These are phyloP conservation scores for Bryconaethiops microstoma DNA, from an alignment of 2,797 vertebrate genomes.

Conservation along the genomic window DNA sequence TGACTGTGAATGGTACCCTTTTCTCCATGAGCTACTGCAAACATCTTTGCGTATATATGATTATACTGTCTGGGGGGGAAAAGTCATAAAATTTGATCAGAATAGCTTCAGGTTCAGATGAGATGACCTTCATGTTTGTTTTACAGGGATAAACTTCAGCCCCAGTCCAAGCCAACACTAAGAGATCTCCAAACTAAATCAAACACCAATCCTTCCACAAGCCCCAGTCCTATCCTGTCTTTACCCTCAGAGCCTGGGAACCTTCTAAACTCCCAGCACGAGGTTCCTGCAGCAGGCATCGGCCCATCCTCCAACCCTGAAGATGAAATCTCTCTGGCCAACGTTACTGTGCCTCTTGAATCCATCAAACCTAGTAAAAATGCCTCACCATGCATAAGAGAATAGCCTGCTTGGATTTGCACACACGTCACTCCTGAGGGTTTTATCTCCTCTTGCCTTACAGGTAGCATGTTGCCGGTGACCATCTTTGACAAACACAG, in stretches of 20 bases:
- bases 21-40: no score
- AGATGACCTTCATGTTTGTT: background rate
- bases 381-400: background rate
- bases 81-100: no score
- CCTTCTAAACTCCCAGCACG: slow-evolving; percentile 59
- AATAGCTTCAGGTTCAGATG: background rate
- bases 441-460: slow-evolving; percentile 23
- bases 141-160: slow-evolving; percentile 88
- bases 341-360: slow-evolving; percentile 89
- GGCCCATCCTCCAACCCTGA: slow-evolving; percentile 60
- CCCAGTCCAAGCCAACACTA: slow-evolving; percentile 84
- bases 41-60: background rate
- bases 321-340: slow-evolving; percentile 83
- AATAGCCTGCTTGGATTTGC: background rate
- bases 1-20: background rate
- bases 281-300: slow-evolving; percentile 62
- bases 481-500: slow-evolving; percentile 94
- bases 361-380: slow-evolving; percentile 92
- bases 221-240: slow-evolving; percentile 54
- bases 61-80: background rate
- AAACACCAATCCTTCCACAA: slow-evolving; percentile 59
- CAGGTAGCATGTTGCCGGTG: slow-evolving; percentile 93
- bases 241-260: slow-evolving; percentile 60
- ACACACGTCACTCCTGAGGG: background rate
- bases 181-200: slow-evolving; percentile 91